Conservation (phyloP, 2,113 vertebrate genomes). For the Elachura formosa region DNA sequence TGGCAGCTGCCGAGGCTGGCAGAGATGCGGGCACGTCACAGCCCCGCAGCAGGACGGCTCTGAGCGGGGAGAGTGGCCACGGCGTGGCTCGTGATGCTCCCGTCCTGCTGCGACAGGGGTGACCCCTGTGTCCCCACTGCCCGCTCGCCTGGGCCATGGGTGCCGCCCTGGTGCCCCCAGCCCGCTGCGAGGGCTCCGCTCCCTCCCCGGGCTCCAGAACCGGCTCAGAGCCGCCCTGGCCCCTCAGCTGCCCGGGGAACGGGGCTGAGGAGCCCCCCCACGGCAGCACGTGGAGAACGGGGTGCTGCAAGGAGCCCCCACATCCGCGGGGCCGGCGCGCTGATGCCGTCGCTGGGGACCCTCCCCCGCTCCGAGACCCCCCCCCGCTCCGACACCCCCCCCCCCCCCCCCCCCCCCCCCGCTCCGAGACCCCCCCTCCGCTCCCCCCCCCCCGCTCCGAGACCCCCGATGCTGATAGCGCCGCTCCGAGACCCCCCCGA, state of each 20-base stretch:
- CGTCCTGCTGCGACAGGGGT: background rate
- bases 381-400: too few relatives aligned
- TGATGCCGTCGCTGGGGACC: too few relatives aligned
- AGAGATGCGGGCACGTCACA: background rate
- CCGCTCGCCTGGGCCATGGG: fast-evolving
- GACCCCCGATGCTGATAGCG: too few relatives aligned
- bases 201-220: fast-evolving
- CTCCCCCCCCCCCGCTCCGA: too few relatives aligned
- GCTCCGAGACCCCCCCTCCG: too few relatives aligned
- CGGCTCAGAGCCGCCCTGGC: fast-evolving
- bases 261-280: fast-evolving
- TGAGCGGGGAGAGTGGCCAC: fast-evolving
- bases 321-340: fast-evolving
- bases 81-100: fast-evolving
- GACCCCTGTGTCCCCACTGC: fast-evolving
- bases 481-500: too few relatives aligned
- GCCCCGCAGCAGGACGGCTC: fast-evolving
- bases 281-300: background rate
- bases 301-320: background rate
- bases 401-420: too few relatives aligned
- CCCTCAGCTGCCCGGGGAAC: fast-evolving
- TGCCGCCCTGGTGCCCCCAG: fast-evolving
- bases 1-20: fast-evolving
- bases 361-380: too few relatives aligned
- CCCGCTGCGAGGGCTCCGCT: fast-evolving